phyloP scores from a whole-genome alignment of 2,888 invertebrate genomes.

The Epinotia nisella region DNA sequence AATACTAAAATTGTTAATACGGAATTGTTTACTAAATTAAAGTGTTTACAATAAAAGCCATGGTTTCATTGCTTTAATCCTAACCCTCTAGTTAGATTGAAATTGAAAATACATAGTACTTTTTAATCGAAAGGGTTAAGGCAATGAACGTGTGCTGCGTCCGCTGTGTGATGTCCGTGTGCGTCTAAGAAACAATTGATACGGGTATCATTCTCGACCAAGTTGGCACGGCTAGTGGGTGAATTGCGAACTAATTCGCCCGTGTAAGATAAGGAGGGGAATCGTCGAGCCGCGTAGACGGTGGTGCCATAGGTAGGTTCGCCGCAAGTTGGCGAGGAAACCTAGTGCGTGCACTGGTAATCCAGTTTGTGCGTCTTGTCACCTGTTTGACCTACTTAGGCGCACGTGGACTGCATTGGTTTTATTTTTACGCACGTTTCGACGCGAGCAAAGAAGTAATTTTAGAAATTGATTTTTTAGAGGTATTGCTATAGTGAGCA shows the following conservation, averaged over 20 bases:
- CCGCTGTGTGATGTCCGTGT: constrained; percentile 44
- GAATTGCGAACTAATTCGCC: constrained; percentile 32
- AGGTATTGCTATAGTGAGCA: not conserved
- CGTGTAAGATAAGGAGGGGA: not conserved
- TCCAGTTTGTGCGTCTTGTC: constrained; percentile 47
- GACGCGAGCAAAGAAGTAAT: not conserved
- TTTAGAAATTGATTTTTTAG: not conserved
- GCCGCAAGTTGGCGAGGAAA: constrained; percentile 13
- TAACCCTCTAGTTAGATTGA: constrained; percentile 54
- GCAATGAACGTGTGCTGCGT: constrained; percentile 73
- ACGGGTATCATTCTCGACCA: constrained; percentile 28
- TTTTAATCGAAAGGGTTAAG: constrained; percentile 69
- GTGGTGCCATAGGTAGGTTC: constrained; percentile 23
- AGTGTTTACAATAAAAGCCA: constrained; percentile 57
- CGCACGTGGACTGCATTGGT: constrained; percentile 44
- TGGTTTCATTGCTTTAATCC: constrained; percentile 84
- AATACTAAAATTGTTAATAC: constrained; percentile 52
- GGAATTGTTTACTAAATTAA: constrained; percentile 63
- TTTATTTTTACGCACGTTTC: constrained; percentile 31
- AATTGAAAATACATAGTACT: constrained; percentile 43
- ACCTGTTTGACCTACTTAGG: constrained; percentile 51
- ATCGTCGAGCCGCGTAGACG: constrained; percentile 19
- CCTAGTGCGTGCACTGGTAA: constrained; percentile 48
- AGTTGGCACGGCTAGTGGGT: constrained; percentile 9
- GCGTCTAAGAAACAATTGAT: constrained; percentile 32